Base-by-base conservation (phyloP, 2,888 invertebrate genomes). In the Dendrolimus pini region DNA sequence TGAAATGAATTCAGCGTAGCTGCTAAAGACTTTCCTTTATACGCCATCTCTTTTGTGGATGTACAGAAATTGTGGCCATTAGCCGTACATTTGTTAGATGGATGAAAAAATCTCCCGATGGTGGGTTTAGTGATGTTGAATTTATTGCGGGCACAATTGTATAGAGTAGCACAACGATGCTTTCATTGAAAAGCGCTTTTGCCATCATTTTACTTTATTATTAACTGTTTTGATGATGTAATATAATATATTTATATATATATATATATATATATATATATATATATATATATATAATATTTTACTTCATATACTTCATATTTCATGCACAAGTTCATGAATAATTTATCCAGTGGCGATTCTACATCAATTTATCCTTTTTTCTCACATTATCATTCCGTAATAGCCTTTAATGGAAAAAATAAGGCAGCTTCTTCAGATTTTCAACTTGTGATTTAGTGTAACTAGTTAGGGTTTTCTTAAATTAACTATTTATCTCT, bases 51-150 rank as follows among this genome's bases (percentile, higher is more conserved):
- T 54, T 54, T 54, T 9, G n/a, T 14, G 14, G 30, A 54, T 41
- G 41, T 41, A 57, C 55, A 59, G 41, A 59, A 59, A 59, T 59
- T 57, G 47, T 57, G 30, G 55, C 59, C 57, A 59, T 59, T 59
- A 59, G 59, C 53, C 56, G 58, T 57, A 47, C 47, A 47, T 54
- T 55, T 56, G 57, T 54, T 55, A 59, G 57, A 59, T 59, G 59
- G 57, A 53, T 55, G 54, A 56, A 57, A 57, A 56, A 59, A 59
- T 56, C 41, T 41, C 57, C 57, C 47, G 47, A 47, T 47, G 47
- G 30, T 30, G 30, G 30, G 9, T 47, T 47, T 7, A 47, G 9
- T 7, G 47, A 47, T 47, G 6, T 47, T 10, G 47, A 47, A 47
- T 47, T 47, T 7, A 47, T 47, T 47, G 47, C 8, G 47, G 47